Percentiles rank a stretch among this genome's conserved stretches.
Evolutionary conservation across 2,888 invertebrate species (phyloP).

Genomic region (Homarus gammarus): DNA sequence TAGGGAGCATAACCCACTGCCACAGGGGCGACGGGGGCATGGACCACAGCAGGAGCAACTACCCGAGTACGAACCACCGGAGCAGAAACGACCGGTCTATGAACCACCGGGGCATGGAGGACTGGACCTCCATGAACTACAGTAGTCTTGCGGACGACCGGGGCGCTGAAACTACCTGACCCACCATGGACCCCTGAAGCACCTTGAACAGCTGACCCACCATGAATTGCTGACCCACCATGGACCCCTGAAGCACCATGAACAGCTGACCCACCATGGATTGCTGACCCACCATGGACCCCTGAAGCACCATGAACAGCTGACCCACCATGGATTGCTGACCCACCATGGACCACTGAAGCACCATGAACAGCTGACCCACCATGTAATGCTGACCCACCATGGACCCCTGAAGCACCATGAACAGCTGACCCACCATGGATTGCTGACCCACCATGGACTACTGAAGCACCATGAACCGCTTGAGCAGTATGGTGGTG

Average conservation of each 20-base stretch:
- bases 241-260: not conserved
- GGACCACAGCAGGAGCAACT: not conserved
- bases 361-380: not conserved
- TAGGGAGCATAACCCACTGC: too few species aligned
- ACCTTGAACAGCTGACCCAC: not conserved
- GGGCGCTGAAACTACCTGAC: not conserved
- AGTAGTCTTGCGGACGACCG: slow-evolving; percentile 5
- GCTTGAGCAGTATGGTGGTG: not conserved
- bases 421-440: not conserved
- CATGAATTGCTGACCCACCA: slow-evolving; percentile 3
- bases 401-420: not conserved
- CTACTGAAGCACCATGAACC: not conserved
- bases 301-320: slow-evolving; percentile 1
- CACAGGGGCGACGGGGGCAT: not conserved
- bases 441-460: not conserved
- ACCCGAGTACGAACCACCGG: not conserved
- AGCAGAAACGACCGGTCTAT: not conserved
- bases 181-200: not conserved
- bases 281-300: not conserved
- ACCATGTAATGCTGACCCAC: not conserved
- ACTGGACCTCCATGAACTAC: not conserved
- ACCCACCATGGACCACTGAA: not conserved
- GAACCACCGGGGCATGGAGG: not conserved
- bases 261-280: not conserved
- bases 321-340: not conserved